Evolutionary conservation across 2,888 invertebrate species (phyloP).

Genomic region (Eupithecia pulchellata): DNA sequence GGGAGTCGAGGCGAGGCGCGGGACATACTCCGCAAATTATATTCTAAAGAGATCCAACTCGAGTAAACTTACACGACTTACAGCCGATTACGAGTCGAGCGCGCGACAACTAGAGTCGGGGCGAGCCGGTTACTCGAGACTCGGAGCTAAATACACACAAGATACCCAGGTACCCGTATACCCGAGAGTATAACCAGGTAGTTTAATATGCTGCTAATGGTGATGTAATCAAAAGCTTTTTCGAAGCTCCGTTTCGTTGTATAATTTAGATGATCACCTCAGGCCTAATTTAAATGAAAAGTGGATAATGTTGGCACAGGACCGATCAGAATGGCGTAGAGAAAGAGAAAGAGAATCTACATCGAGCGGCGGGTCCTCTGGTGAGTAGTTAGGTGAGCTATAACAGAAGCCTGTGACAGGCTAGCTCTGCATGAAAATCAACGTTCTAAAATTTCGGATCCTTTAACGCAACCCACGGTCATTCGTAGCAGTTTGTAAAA

Average conservation of each 20-base stretch:
- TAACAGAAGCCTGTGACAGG: too few species aligned
- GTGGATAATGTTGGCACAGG: too few species aligned
- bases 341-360: too few species aligned
- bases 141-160: neutral
- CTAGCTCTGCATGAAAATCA: too few species aligned
- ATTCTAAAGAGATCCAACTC: constrained; percentile 46
- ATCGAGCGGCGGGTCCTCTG: too few species aligned
- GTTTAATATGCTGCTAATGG: neutral
- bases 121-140: neutral
- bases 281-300: too few species aligned
- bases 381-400: too few species aligned
- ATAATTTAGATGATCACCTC: too few species aligned
- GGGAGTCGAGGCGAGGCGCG: constrained; percentile 10
- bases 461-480: neutral
- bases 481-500: neutral
- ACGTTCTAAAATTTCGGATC: neutral
- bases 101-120: constrained; percentile 25
- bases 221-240: neutral
- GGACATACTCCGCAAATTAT: constrained; percentile 47
- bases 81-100: constrained; percentile 38
- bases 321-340: too few species aligned
- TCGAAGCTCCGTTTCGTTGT: neutral
- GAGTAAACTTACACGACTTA: constrained; percentile 42
- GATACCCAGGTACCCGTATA: too few species aligned
- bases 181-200: neutral